Evolutionary conservation across 2,797 vertebrate genomes (phyloP).

Genomic region (Halcyon chelicuti): DNA sequence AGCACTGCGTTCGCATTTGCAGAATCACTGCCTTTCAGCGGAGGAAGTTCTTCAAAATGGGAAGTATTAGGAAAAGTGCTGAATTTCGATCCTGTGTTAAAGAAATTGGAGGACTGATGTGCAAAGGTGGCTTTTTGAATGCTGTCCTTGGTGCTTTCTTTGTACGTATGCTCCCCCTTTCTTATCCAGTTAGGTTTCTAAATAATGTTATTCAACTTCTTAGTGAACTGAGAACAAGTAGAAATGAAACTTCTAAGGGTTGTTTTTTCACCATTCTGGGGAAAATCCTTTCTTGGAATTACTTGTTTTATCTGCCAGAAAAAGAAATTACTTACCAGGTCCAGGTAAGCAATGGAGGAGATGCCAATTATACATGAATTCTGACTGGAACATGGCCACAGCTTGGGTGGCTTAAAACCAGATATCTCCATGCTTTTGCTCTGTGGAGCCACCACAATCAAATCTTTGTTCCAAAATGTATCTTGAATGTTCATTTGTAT

Average conservation of each 20-base stretch:
- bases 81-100: background rate
- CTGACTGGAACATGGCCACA: background rate
- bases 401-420: background rate
- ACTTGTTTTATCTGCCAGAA: background rate
- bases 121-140: background rate
- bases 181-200: background rate
- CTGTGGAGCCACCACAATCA: background rate
- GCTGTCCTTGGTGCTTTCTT: background rate
- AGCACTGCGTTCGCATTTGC: accelerated
- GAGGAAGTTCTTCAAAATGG: background rate
- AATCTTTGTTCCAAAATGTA: background rate
- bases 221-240: background rate
- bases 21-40: background rate
- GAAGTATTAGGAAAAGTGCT: background rate
- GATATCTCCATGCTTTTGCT: background rate
- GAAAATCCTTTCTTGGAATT: background rate
- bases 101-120: background rate
- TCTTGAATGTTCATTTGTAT: background rate
- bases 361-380: background rate
- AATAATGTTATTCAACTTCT: background rate
- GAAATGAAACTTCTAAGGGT: background rate
- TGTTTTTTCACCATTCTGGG: background rate
- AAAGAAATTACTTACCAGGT: background rate
- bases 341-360: background rate
- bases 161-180: background rate